Base-by-base conservation (phyloP, 1,140 invertebrate species). In the Drosophila elegans region DNA sequence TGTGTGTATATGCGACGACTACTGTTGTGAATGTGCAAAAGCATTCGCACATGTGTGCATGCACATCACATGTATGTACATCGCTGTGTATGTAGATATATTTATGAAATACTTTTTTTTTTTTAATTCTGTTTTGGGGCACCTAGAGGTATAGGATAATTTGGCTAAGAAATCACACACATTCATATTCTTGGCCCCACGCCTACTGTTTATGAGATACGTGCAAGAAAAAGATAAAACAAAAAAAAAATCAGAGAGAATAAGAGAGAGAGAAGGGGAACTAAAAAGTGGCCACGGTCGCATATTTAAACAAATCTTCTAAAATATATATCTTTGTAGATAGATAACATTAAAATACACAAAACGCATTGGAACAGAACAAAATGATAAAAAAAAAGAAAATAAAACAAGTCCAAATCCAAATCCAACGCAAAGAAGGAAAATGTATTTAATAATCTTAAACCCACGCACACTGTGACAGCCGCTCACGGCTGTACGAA, bases 381-480 rank as follows among this genome's bases (percentile, higher is more conserved):
- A 55, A 46, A 68, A 45, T 16, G 4, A 16, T 13, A 46, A n/a
- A 56, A 34, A 34, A 56, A 66, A 67, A 57, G 52, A 39, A 60
- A 21, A 4, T 10, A 25, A 45, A 45, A 44, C 13, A 44, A 44
- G 11, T 38, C 53, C 52, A 44, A 21, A 32, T 32, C 29, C 29
- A 32, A 32, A 32, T 32, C 29, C 29, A 29, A 29, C 27, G 29
- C 36, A 49, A 49, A 68, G 29, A 32, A 61, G 52, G 55, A 72
- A 57, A 63, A 52, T 45, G 66, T 61, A 74, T 55, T 72, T 69
- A 69, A 63, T 56, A 49, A 72, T 67, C 49, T 76, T 34, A 66
- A 74, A 62, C 55, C 72, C 53, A 72, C 13, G 25, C 42, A 56
- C 61, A 62, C 53, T 55, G 21, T 62, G 45, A 53, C 41, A 71